A percentile compares a stretch with the other conserved stretches of the same genome.
Conservation (phyloP, 30 jellyfish, hydroid and myxozoan species). For the Catostylus mosaicus region DNA sequence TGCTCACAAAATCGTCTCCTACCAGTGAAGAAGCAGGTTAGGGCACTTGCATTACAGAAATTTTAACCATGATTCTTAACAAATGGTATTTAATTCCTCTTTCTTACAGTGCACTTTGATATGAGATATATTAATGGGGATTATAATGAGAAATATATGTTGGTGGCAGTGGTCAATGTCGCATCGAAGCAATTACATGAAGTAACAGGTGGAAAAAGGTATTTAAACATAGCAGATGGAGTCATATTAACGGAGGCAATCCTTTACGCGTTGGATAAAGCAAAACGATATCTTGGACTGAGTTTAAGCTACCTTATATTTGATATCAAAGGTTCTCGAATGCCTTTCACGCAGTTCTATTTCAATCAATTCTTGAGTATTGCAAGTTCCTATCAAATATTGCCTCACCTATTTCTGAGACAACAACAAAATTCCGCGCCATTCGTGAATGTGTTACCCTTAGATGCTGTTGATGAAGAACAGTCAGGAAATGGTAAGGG, state of each 20-base stretch:
- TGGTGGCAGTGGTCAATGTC: too few relatives aligned
- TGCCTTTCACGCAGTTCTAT: background rate
- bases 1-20: too few relatives aligned
- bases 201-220: background rate
- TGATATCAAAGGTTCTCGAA: background rate
- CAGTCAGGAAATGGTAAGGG: background rate
- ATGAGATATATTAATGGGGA: too few relatives aligned
- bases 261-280: background rate
- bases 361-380: background rate
- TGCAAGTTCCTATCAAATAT: background rate
- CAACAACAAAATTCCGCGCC: slow-evolving; percentile 6
- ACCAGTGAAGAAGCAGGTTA: too few relatives aligned
- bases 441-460: slow-evolving; percentile 1
- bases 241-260: background rate
- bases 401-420: background rate
- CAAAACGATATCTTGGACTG: background rate
- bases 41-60: too few relatives aligned
- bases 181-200: background rate
- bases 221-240: slow-evolving; percentile 9
- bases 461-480: background rate
- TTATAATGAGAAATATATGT: too few relatives aligned
- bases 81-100: too few relatives aligned
- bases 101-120: too few relatives aligned
- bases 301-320: background rate
- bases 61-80: too few relatives aligned